Evolutionary conservation across 2,888 invertebrate species (phyloP), one percentile per base, ranked within the genome.

Genomic region (Cylloceria caligata): DNA sequence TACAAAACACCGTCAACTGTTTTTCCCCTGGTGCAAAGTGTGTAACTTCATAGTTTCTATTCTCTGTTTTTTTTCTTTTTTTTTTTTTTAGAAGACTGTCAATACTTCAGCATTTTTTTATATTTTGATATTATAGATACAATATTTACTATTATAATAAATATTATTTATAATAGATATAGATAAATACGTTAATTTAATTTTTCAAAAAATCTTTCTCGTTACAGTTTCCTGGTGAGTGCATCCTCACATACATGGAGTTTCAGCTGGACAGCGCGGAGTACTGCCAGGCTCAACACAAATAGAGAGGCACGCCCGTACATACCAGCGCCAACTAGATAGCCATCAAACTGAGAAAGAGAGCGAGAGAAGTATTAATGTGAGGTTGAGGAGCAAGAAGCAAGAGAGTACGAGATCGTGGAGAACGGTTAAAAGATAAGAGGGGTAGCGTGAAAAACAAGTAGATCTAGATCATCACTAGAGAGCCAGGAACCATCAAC

Each of bases 221-320:
- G 89, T 96, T 96, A 16, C 95, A 97, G 97, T 95, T 96, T 95
- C 96, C 95, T 94, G 96, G 96, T 95, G 95, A 96, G 96, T 96
- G 95, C 95, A 96, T 96, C 96, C 96, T 96, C 95, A 96, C 96
- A 96, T 97, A 96, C 96, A 97, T 97, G 97, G 97, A 97, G 98
- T 98, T 98, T 97, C 96, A 97, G 95, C 97, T 98, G 96, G 98
- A 98, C 96, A 98, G 98, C 94, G 97, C 98, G 95, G 98, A 98
- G 95, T 98, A 98, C 96, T 98, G 98, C 97, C 98, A 98, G 96
- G 98, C 98, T 94, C 98, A 98, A 96, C 98, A 98, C 98, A 97
- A 97, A 97, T 97, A 97, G 96, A 94, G 94, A 89, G 90, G 90
- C 88, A 89, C 90, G 88, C 85, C 87, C 87, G 86, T 82, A 82